Evolutionary conservation across 2,113 vertebrate genomes (phyloP), one percentile per base, ranked within the genome.

Genomic region (Pollachius pollachius): DNA sequence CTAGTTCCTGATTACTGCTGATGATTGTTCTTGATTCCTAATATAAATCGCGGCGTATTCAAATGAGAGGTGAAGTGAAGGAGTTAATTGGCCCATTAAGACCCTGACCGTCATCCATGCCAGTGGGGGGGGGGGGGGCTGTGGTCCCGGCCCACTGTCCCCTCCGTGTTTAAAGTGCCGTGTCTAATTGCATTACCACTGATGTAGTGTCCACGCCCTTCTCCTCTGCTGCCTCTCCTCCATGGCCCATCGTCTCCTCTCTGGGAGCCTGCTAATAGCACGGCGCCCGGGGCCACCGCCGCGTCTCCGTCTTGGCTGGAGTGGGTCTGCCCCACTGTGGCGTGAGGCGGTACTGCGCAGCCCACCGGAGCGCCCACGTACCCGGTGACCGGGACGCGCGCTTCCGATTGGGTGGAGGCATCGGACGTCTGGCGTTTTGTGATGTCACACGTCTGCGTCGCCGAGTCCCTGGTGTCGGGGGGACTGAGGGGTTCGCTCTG

Each of bases 361-460:
- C 61, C 61, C 18, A 67, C 78, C 30, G 30, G 30, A 59, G 63
- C 52, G 63, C 69, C 66, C 0, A 3, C 64, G 21, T n/a, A 5
- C 8, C 66, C 4, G 23, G 73, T 15, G 2, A 54, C 15, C 37
- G 15, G 8, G 1, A 7, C 8, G 0, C 69, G 64, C 18, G 11
- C 18, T 3, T n/a, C 17, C 1, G 65, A 95, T 73, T 97, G 96
- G 19, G 89, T 82, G 0, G 90, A 89, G 34, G 79, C 89, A 1
- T 96, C 89, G 11, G 59, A 52, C 6, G 72, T 92, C 59, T 64
- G 71, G 1, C 60, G 11, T 0, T 5, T 0, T 27, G 41, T 17
- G 1, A 12, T 23, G 63, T 2, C 2, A 3, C 84, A 79, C 0
- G 94, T 96, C 81, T 97, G 95, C 0, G 90, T 93, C 72, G 75